Conservation (phyloP, 2,797 vertebrate species). For the Siniperca obscura region DNA sequence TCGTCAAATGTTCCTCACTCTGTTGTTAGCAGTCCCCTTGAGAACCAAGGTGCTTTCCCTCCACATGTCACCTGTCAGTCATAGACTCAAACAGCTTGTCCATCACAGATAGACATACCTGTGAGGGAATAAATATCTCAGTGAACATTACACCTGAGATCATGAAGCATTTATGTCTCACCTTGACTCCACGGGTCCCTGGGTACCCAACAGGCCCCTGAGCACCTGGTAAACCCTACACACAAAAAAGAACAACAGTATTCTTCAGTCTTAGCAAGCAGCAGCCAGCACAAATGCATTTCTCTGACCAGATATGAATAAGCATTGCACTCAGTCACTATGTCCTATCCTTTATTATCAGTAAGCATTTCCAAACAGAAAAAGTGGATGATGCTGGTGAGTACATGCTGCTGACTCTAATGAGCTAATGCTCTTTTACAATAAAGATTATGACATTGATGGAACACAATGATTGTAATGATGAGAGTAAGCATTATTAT, state of each 20-base stretch:
- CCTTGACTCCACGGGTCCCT: constrained; percentile 94
- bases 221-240: constrained; percentile 87
- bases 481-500: constrained; percentile 35
- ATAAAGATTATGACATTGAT: constrained; percentile 47
- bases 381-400: constrained; percentile 39
- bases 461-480: constrained; percentile 46
- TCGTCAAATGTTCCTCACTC: constrained; percentile 57
- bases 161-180: constrained; percentile 71
- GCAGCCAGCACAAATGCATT: constrained; percentile 17
- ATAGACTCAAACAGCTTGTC: constrained; percentile 69
- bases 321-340: constrained; percentile 15
- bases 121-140: constrained; percentile 41
- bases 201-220: constrained; percentile 92
- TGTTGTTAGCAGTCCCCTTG: constrained; percentile 65
- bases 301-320: constrained; percentile 19
- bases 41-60: constrained; percentile 59
- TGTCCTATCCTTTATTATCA: constrained; percentile 26
- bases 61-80: constrained; percentile 75
- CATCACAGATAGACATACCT: constrained; percentile 51
- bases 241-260: constrained; percentile 9
- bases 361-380: constrained; percentile 12
- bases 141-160: constrained; percentile 39
- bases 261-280: constrained; percentile 13
- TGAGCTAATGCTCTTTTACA: constrained; percentile 40
- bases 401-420: constrained; percentile 40